Percentiles rank a stretch among this genome's conserved stretches.
Evolutionary conservation across 2,888 invertebrate genomes (phyloP).

Genomic region (Scaptomyza parva): DNA sequence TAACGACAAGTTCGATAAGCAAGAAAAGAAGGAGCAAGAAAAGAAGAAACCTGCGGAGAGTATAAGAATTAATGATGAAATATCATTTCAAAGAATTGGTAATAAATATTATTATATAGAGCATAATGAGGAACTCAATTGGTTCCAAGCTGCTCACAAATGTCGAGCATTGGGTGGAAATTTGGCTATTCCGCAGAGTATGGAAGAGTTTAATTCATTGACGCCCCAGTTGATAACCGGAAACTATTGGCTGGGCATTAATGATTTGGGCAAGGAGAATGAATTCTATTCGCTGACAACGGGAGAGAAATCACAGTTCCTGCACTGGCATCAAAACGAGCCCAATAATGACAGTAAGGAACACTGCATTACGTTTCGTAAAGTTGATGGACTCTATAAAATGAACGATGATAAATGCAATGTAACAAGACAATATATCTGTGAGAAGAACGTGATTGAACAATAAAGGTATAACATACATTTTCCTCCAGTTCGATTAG

Average conservation of each 20-base stretch:
- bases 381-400: not conserved
- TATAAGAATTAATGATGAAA: not conserved
- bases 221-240: not conserved
- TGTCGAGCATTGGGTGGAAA: not conserved
- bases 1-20: no score
- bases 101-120: constrained; percentile 20
- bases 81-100: constrained; percentile 1
- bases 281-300: constrained; percentile 1
- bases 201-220: not conserved
- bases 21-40: constrained; percentile 1
- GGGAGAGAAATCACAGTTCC: not conserved
- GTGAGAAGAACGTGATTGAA: not conserved
- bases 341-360: not conserved
- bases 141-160: constrained; percentile 4
- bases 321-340: constrained; percentile 5
- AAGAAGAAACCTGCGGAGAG: not conserved
- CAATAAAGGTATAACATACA: constrained; percentile 84
- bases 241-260: constrained; percentile 25
- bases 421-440: not conserved
- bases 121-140: not conserved
- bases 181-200: constrained; percentile 3
- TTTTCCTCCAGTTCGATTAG: constrained; percentile 93
- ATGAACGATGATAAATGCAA: constrained; percentile 14
- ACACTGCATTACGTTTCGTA: no score
- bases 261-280: not conserved